Evolutionary conservation across 2,113 vertebrate genomes (phyloP), one percentile per base, ranked within the genome.

Genomic region (Syngnathus typhle): DNA sequence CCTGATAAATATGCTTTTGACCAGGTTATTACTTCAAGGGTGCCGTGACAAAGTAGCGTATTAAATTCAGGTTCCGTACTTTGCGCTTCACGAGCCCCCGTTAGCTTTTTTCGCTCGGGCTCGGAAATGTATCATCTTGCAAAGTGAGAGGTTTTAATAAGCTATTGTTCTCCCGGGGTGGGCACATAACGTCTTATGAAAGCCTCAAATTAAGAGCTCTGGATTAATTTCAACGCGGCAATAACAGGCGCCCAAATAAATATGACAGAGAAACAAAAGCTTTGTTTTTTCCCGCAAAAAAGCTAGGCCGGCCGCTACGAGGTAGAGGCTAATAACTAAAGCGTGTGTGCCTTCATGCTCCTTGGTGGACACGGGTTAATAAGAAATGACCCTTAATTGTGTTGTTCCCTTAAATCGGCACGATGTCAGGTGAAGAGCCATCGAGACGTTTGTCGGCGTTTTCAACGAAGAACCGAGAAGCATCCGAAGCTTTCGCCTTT

Each of bases 301-400:
- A 49, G 7, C 59, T 37, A 49, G 23, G 69, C 64, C 60, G 32
- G 70, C 73, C 44, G 70, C 59, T 65, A 60, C 11, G 27, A 5
- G 56, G 39, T 51, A 49, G 65, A 72, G 41, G 13, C 83, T 85
- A 87, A 86, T 85, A 76, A 76, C 69, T 69, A 71, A 75, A 72
- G 56, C 5, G 72, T 72, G 65, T 86, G 87, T 69, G 64, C 41
- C 62, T 79, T 65, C 82, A 84, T 83, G 86, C 72, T 65, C 76
- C 69, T 59, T 71, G 56, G 66, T 65, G 79, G 78, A 85, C 74
- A 71, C 61, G 49, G 52, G 52, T 65, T 82, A 87, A 85, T 79
- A 82, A 79, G 64, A 87, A 81, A 72, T 79, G 75, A 88, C 79
- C 83, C 75, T 63, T 85, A 85, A 88, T 85, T 82, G 78, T 89